Percentiles rank a stretch among this genome's conserved stretches.
These are phyloP conservation scores for Myodes glareolus DNA, from an alignment of 2,113 vertebrate species.

Conservation along the genomic window DNA sequence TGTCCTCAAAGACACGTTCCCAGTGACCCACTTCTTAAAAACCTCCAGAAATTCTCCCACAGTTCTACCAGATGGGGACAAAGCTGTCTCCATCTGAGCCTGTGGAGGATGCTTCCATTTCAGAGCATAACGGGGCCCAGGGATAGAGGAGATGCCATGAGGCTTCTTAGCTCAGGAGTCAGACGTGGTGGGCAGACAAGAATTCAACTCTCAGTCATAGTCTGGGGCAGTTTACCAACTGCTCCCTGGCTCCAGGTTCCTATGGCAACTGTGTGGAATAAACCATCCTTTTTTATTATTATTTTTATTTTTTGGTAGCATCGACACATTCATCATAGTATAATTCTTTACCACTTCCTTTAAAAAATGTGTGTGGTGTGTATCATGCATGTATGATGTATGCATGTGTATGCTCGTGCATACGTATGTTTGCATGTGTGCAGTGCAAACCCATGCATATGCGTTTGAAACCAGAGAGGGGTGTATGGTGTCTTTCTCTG, in stretches of 20 bases:
- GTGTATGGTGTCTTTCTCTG: neutral
- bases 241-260: constrained; percentile 44
- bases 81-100: neutral
- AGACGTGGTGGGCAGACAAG: neutral
- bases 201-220: neutral
- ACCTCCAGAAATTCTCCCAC: neutral
- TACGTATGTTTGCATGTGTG: neutral
- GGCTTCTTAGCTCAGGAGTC: neutral
- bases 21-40: neutral
- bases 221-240: neutral
- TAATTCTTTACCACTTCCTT: neutral
- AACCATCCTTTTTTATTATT: constrained; percentile 10
- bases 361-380: neutral
- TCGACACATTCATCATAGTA: neutral
- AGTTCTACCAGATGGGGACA: neutral
- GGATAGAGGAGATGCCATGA: neutral
- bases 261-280: constrained; percentile 62
- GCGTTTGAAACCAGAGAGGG: neutral
- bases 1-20: neutral
- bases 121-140: neutral
- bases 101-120: neutral
- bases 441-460: neutral
- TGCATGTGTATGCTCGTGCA: neutral
- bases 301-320: neutral
- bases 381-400: neutral